Conservation (phyloP, 2,113 vertebrate genomes). For the Callorhinus ursinus region DNA sequence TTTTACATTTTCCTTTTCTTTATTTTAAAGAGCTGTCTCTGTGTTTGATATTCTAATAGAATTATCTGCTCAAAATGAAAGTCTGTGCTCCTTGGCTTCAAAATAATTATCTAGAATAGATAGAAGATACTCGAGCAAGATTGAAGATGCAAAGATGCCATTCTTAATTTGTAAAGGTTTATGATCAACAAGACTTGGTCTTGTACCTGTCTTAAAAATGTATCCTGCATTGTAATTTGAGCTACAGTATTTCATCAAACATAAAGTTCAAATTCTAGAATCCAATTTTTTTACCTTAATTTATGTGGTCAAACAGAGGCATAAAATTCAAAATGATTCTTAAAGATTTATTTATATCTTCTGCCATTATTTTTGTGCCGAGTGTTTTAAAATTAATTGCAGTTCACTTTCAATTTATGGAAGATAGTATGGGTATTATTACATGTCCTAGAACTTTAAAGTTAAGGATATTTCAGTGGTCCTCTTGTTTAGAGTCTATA, state of each 20-base stretch:
- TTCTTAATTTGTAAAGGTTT: constrained; percentile 76
- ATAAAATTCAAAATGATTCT: background rate
- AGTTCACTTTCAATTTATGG: constrained; percentile 33
- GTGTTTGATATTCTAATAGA: constrained; percentile 70
- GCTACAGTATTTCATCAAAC: constrained; percentile 27
- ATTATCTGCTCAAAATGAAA: constrained; percentile 80
- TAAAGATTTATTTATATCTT: background rate
- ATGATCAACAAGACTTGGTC: constrained; percentile 49
- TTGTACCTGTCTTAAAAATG: constrained; percentile 42
- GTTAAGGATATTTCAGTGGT: background rate
- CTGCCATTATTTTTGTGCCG: constrained; percentile 9
- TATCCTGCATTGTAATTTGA: constrained; percentile 55
- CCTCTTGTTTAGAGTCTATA: background rate
- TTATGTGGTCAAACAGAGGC: constrained; percentile 32
- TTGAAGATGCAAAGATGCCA: constrained; percentile 79
- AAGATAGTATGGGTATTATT: constrained; percentile 6
- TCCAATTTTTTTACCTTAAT: constrained; percentile 16
- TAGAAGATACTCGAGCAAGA: constrained; percentile 63
- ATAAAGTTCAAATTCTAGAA: constrained; percentile 48
- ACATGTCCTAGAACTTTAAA: background rate
- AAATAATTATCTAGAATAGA: constrained; percentile 67
- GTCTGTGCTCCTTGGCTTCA: constrained; percentile 63
- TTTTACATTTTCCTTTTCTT: constrained; percentile 65
- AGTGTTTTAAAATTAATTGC: constrained; percentile 39
- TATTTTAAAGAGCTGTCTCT: constrained; percentile 73